Evolutionary conservation across 2,797 vertebrate species (phyloP), one percentile per base, ranked within the genome.

Genomic region (Coilia nasus): DNA sequence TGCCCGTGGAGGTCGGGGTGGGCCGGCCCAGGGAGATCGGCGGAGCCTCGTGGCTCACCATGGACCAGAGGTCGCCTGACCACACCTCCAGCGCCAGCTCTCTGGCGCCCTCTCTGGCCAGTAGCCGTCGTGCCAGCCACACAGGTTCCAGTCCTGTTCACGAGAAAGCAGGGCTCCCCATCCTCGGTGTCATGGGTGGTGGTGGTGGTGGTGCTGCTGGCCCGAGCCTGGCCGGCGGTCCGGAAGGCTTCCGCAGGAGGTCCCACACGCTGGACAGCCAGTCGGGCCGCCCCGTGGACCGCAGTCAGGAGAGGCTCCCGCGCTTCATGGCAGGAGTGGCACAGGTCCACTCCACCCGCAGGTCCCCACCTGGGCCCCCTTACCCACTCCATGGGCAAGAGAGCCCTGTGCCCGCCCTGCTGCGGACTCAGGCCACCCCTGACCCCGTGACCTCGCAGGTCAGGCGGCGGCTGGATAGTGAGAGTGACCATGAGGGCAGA

Each of bases 341-440:
- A 0, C 85, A 91, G 84, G 80, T 89, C 50, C 84, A 3, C 9
- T 10, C 90, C 23, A 88, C 85, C 88, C 87, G 93, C 0, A 89
- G 91, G 15, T 88, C 89, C 41, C 83, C 92, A 25, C 90, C 91
- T 3, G 81, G 86, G 54, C 93, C 95, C 21, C 93, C 96, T 86
- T 97, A 96, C 91, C 96, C 96, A 87, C 95, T 96, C 0, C 97
- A 96, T 0, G 95, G 96, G 0, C 90, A 96, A 0, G 96, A 97
- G 87, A 94, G 87, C 83, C 95, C 96, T 0, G 95, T 96, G 44
- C 93, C 94, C 0, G 92, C 95, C 23, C 88, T 96, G 28, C 92
- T 93, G 89, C 95, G 96, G 85, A 82, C 93, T 9, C 85, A 83
- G 12, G 5, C 89, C 50, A 88, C 57, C 83, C 87, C 89, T 46